Evolutionary conservation across 2,888 invertebrate genomes (phyloP).

Genomic region (Tolmerus cingulatus): DNA sequence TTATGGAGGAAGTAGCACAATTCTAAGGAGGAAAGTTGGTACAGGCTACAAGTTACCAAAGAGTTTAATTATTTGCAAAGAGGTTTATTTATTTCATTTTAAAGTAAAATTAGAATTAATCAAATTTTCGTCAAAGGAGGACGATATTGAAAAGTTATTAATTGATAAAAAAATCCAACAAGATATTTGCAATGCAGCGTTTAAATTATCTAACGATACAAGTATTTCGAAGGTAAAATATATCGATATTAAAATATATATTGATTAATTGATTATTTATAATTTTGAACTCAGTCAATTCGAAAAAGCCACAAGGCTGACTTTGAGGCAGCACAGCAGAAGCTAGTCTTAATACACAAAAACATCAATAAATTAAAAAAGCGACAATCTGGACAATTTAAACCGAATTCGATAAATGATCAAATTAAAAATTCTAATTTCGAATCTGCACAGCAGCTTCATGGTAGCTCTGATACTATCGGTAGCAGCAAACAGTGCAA

Average conservation of each 20-base stretch:
- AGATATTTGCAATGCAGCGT: conserved; percentile 49
- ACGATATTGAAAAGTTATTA: conserved; percentile 48
- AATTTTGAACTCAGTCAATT: conserved; percentile 30
- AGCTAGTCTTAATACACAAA: conserved; percentile 52
- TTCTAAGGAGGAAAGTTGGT: conserved; percentile 55
- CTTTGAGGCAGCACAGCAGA: conserved; percentile 52
- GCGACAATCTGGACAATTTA: conserved; percentile 40
- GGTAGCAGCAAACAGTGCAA: not conserved
- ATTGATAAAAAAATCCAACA: conserved; percentile 50
- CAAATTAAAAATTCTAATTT: not conserved
- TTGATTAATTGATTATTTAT: too few relatives aligned
- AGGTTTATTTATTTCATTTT: not conserved
- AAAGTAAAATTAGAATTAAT: not conserved
- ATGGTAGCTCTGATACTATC: conserved; percentile 33
- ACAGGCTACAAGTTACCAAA: conserved; percentile 51
- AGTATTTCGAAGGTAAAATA: conserved; percentile 36
- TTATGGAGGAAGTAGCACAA: not conserved
- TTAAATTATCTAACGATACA: conserved; percentile 48
- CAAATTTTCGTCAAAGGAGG: not conserved
- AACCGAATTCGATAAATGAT: conserved; percentile 28
- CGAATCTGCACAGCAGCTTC: not conserved
- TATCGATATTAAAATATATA: not conserved
- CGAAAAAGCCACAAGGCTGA: conserved; percentile 51
- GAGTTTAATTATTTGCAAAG: conserved; percentile 42
- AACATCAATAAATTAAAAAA: conserved; percentile 50